Evolutionary conservation across 2,888 invertebrate genomes (phyloP).

Genomic region (Lycophotia porphyrea): DNA sequence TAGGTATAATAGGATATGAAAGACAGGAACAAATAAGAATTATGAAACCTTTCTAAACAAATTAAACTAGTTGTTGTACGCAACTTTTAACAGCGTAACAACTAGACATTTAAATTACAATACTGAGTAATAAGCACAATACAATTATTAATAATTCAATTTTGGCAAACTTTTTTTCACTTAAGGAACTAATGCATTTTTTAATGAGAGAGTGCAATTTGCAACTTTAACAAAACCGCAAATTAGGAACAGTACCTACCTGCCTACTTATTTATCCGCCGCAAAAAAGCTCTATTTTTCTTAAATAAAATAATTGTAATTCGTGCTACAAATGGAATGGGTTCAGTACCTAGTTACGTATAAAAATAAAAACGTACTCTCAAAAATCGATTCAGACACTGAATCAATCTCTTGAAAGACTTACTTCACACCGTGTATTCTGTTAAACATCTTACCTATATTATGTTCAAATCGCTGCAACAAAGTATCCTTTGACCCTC

Average conservation of each 20-base stretch:
- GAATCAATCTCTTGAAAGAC: neutral
- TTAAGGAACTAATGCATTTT: slow-evolving; percentile 1
- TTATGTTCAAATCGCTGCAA: neutral
- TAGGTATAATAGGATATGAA: neutral
- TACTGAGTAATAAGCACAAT: slow-evolving; percentile 10
- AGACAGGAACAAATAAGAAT: neutral
- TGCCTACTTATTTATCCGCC: neutral
- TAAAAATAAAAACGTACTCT: neutral
- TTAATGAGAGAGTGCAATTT: neutral
- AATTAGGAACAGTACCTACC: neutral
- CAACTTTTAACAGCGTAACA: neutral
- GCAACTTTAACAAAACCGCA: slow-evolving; percentile 4
- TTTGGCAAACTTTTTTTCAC: neutral
- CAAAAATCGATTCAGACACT: neutral
- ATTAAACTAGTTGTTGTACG: neutral
- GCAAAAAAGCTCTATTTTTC: neutral
- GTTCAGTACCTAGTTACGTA: neutral
- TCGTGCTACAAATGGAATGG: neutral
- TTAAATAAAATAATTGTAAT: neutral
- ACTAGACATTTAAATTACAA: slow-evolving; percentile 15
- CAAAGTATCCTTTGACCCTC: slow-evolving; percentile 32
- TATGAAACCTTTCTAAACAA: neutral
- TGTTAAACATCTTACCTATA: neutral
- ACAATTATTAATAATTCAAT: slow-evolving; percentile 6
- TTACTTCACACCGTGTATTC: neutral